A percentile compares a stretch with the other conserved stretches of the same genome.
These are phyloP conservation scores for Pleuronectes platessa DNA, from an alignment of 2,113 vertebrate species.

Conservation along the genomic window DNA sequence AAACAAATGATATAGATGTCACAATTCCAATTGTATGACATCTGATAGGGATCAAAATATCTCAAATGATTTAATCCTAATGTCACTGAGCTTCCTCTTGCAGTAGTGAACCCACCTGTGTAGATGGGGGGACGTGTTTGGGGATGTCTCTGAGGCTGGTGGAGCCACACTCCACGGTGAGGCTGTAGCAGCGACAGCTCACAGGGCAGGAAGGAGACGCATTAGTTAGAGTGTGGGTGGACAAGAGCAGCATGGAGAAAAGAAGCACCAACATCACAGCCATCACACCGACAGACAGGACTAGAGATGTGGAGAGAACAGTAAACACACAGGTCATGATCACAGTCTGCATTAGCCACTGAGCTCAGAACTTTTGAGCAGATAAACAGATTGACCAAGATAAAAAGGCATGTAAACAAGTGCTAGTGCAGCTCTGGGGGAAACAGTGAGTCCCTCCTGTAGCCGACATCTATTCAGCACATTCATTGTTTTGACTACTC, in stretches of 20 bases:
- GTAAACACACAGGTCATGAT: background rate
- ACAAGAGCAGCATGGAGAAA: constrained; percentile 56
- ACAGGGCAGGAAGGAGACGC: constrained; percentile 77
- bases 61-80: too few relatives aligned
- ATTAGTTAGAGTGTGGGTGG: constrained; percentile 44
- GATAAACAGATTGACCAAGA: background rate
- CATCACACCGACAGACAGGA: constrained; percentile 35
- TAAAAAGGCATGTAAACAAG: background rate
- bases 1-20: background rate
- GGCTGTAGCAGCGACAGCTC: constrained; percentile 90
- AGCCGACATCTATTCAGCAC: too few relatives aligned
- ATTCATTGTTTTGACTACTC: too few relatives aligned
- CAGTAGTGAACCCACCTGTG: constrained; percentile 77
- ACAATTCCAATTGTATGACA: background rate
- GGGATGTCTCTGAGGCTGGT: constrained; percentile 83
- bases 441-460: background rate
- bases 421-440: background rate
- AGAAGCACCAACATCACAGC: constrained; percentile 37
- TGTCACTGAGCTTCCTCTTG: background rate
- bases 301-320: constrained; percentile 12
- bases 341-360: background rate
- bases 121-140: constrained; percentile 80
- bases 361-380: background rate
- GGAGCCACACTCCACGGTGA: constrained; percentile 92
- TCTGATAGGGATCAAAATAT: background rate